These are phyloP conservation scores for Pristiophorus japonicus DNA, from an alignment of 2,113 vertebrate species.

Conservation along the genomic window DNA sequence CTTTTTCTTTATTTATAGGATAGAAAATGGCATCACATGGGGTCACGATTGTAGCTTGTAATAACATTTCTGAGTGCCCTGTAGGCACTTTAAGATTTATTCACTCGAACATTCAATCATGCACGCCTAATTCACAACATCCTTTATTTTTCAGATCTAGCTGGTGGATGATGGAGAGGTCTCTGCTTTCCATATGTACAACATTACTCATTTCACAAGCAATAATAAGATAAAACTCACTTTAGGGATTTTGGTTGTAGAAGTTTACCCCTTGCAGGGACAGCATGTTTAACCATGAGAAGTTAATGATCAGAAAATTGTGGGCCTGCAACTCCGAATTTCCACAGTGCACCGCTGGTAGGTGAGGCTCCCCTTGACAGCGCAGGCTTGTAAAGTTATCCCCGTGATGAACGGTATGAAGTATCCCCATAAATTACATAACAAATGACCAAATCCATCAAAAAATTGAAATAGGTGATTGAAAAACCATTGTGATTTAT, in stretches of 20 bases:
- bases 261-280: neutral
- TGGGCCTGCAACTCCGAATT: neutral
- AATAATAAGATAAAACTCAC: neutral
- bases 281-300: neutral
- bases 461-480: neutral
- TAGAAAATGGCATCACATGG: neutral
- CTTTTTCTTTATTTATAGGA: constrained; percentile 11
- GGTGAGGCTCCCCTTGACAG: neutral
- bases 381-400: neutral
- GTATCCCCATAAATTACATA: neutral
- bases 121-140: neutral
- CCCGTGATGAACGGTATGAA: neutral
- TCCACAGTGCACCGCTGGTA: neutral
- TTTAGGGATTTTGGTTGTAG: too few relatives aligned
- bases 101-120: neutral
- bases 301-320: neutral
- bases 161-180: neutral
- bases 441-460: neutral
- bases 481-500: neutral
- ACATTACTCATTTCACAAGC: neutral
- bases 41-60: neutral
- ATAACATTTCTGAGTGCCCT: neutral
- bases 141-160: neutral
- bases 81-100: neutral
- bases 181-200: neutral